Percentiles rank a stretch among this genome's conserved stretches.
phyloP scores from a whole-genome alignment of 2,113 vertebrate species.

The Corythornis vintsioides region DNA sequence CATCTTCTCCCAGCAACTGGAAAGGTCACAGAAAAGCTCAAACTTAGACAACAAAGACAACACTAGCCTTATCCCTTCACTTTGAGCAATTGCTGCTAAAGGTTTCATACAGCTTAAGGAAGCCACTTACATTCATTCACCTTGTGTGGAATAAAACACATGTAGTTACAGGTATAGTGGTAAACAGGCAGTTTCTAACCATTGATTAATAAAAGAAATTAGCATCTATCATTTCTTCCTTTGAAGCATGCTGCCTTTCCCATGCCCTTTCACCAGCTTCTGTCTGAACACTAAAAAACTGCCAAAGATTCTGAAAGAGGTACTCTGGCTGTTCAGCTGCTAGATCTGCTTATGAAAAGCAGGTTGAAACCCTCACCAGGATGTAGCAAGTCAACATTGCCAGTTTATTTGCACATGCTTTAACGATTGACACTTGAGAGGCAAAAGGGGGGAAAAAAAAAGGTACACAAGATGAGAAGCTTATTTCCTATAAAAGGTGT shows the following conservation, averaged over 20 bases:
- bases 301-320: conserved; percentile 32
- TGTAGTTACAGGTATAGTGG: neutral
- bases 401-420: neutral
- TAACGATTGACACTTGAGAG: neutral
- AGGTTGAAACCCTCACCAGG: neutral
- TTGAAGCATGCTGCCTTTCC: conserved; percentile 22
- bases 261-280: conserved; percentile 23
- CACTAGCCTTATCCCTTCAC: neutral
- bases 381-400: neutral
- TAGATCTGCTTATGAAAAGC: neutral
- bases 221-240: neutral
- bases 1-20: neutral
- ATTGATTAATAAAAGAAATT: neutral
- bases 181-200: neutral
- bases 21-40: neutral
- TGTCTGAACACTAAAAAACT: neutral
- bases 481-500: neutral
- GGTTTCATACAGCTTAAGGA: neutral
- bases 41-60: neutral
- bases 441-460: neutral
- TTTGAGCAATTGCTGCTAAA: neutral
- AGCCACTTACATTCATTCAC: neutral
- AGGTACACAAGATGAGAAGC: neutral
- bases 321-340: neutral
- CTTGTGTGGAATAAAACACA: neutral